phyloP scores from a whole-genome alignment of 2,888 invertebrate genomes.

The Hirtodrosophila alboralis region DNA sequence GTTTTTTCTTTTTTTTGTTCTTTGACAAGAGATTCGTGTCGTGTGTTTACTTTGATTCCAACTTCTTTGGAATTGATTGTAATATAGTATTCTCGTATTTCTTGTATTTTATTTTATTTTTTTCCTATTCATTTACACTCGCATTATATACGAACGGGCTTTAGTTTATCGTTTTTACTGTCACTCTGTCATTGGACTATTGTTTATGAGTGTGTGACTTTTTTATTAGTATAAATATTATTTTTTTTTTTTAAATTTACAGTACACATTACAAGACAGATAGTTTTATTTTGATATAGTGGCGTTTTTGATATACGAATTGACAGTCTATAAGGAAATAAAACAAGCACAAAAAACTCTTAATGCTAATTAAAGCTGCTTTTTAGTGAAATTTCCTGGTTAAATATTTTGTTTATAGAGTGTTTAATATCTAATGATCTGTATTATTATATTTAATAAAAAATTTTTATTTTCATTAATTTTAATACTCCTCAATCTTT shows the following conservation, averaged over 20 bases:
- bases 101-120: constrained; percentile 8
- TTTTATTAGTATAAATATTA: no score
- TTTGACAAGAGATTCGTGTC: constrained; percentile 52
- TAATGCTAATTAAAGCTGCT: not conserved
- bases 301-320: constrained; percentile 35
- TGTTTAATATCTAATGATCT: no score
- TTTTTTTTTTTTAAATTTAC: no score
- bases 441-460: no score
- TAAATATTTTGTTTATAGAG: no score
- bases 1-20: no score
- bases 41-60: constrained; percentile 53
- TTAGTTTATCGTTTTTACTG: constrained; percentile 60
- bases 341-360: constrained; percentile 13
- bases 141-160: constrained; percentile 44
- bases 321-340: constrained; percentile 18
- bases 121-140: constrained; percentile 1
- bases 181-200: constrained; percentile 63
- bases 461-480: no score
- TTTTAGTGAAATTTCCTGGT: no score
- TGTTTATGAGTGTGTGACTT: constrained; percentile 62
- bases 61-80: constrained; percentile 39
- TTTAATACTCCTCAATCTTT: no score
- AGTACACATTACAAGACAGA: constrained; percentile 38
- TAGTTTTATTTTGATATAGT: constrained; percentile 45
- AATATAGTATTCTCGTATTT: constrained; percentile 4